Conservation (phyloP, 2,888 invertebrate species). For the Dorcus hopei region DNA sequence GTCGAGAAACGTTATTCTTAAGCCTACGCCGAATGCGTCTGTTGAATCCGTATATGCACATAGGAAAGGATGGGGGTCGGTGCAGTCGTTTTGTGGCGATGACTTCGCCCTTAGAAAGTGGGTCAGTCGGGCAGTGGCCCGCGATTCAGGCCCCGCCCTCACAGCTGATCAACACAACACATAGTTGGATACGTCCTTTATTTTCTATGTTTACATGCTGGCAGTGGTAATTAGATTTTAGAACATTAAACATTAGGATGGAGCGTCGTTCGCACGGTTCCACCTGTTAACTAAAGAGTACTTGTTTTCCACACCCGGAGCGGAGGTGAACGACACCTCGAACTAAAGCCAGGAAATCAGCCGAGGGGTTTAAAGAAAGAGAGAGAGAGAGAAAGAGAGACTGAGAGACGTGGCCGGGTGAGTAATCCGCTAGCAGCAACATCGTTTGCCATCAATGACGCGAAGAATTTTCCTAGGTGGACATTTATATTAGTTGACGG, state of each 20-base stretch:
- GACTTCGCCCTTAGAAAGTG: slow-evolving; percentile 38
- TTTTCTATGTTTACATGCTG: slow-evolving; percentile 38
- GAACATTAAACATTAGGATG: slow-evolving; percentile 34
- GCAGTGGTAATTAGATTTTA: slow-evolving; percentile 45
- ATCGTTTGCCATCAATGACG: too few species aligned
- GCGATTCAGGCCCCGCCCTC: slow-evolving; percentile 13
- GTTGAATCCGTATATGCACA: slow-evolving; percentile 7
- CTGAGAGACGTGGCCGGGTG: too few species aligned
- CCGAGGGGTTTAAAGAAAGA: too few species aligned
- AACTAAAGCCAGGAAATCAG: too few species aligned
- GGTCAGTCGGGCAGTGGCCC: slow-evolving; percentile 36
- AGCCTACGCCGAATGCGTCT: background rate
- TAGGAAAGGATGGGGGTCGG: slow-evolving; percentile 14
- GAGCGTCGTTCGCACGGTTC: slow-evolving; percentile 17
- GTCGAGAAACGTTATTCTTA: background rate
- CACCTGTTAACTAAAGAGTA: slow-evolving; percentile 1
- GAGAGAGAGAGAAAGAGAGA: too few species aligned
- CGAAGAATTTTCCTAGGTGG: too few species aligned
- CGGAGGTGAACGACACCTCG: background rate
- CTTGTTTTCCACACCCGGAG: background rate
- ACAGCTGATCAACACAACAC: slow-evolving; percentile 28
- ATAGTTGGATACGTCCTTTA: slow-evolving; percentile 32
- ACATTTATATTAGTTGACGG: background rate
- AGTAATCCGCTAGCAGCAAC: too few species aligned
- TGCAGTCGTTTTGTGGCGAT: slow-evolving; percentile 29